Conservation (phyloP, 1,140 invertebrate genomes). For the Protaetia brevitarsis region DNA sequence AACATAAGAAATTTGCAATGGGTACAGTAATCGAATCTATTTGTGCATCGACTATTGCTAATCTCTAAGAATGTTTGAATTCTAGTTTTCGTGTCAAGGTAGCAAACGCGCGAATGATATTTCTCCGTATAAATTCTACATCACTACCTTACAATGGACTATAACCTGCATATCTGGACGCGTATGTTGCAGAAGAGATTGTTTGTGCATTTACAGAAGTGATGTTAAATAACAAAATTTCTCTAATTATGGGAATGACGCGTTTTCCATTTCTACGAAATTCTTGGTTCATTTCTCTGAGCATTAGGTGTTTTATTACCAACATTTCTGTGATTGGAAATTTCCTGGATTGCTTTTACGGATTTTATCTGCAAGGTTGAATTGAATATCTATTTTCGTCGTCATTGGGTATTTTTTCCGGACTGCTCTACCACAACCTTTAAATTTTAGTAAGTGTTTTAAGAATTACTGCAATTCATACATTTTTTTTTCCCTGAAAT, state of each 20-base stretch:
- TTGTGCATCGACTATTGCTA: background rate
- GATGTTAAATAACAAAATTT: no score
- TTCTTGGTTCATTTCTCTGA: background rate
- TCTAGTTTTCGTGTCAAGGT: conserved; percentile 10
- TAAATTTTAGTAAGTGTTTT: no score
- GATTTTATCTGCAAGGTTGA: no score
- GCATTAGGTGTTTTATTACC: background rate
- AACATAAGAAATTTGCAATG: background rate
- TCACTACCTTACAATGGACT: background rate
- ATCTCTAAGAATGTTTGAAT: conserved; percentile 1
- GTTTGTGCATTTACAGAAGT: no score
- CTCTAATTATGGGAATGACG: no score
- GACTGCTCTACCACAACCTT: no score
- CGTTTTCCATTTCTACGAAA: background rate
- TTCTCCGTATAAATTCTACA: conserved; percentile 13
- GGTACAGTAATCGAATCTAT: background rate
- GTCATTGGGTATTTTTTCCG: no score
- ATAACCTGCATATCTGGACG: background rate
- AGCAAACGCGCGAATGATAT: background rate
- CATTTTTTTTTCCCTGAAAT: no score
- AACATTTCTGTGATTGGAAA: conserved; percentile 1
- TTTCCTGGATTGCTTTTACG: no score
- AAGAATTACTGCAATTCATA: no score
- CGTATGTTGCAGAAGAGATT: no score
- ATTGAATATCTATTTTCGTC: no score